Base-by-base conservation (phyloP, 2,113 vertebrate species). In the Istiophorus platypterus region DNA sequence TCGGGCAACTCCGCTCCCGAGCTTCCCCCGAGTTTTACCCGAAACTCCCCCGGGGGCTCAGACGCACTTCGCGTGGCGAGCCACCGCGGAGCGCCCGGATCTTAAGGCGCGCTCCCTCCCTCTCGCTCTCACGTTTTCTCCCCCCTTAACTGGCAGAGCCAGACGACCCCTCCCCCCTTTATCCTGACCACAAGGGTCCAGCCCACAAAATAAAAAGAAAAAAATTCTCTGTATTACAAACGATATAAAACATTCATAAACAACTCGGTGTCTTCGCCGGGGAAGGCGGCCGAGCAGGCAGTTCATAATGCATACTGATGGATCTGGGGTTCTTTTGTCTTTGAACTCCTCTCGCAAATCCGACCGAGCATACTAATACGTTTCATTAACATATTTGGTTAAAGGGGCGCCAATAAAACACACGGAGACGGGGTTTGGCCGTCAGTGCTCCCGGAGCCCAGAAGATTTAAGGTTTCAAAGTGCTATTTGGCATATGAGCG, bases 181-280 rank as follows among this genome's bases (percentile, higher is more conserved):
- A 42, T 67, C 56, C 31, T 31, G 67, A 78, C 69, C 79, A 67
- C 76, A 24, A 4, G 10, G 66, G 62, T 64, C 71, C 45, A 0
- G 14, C 11, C 76, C 73, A 65, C 72, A 78, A 80, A 80, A 81
- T 75, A n/a, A n/a, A n/a, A n/a, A n/a, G n/a, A n/a, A n/a, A n/a
- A n/a, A n/a, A n/a, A 90, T 84, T 89, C 83, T 83, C 67, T 64
- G 78, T 76, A 74, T 88, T 77, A 85, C 82, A 85, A 85, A 91
- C 56, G 62, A 73, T 76, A 85, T 90, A 75, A 92, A 92, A 89
- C 86, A 90, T 92, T 91, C 75, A 92, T 86, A 80, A 82, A 89
- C 72, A 86, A 88, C 72, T 64, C 15, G 1, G 56, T 14, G 69
- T 89, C 82, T 83, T 70, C 41, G 31, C 62, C 45, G 7, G 69